These are phyloP conservation scores for Amphipoea lucens DNA, from an alignment of 2,888 invertebrate species.

Conservation along the genomic window DNA sequence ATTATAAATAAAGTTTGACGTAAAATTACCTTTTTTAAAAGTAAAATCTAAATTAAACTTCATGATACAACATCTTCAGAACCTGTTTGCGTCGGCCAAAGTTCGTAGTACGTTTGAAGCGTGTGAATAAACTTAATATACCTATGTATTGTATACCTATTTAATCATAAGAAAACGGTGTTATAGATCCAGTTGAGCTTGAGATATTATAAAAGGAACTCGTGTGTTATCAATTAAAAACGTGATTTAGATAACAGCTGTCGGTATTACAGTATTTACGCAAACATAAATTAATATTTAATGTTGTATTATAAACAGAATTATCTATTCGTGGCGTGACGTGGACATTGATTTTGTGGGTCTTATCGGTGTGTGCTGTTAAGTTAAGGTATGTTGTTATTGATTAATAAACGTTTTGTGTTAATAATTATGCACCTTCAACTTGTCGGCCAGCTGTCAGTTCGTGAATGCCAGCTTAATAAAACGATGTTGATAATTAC, in stretches of 20 bases:
- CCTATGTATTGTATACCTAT: conserved; percentile 25
- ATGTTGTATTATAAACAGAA: conserved; percentile 20
- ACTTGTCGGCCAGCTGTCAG: conserved; percentile 8
- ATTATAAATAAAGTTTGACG: neutral
- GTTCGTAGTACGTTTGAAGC: conserved; percentile 21
- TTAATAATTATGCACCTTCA: conserved; percentile 35
- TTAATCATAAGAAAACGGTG: conserved; percentile 38
- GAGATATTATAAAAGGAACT: conserved; percentile 52
- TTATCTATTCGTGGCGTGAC: conserved; percentile 43
- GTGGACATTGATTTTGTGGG: conserved; percentile 48
- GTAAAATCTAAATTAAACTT: conserved; percentile 18
- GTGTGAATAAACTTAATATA: conserved; percentile 35
- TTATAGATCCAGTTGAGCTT: conserved; percentile 60
- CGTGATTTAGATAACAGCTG: conserved; percentile 34
- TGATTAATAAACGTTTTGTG: conserved; percentile 28
- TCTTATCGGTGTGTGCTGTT: conserved; percentile 21
- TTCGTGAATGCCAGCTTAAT: conserved; percentile 33
- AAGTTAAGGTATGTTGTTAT: conserved; percentile 39
- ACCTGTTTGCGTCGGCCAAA: conserved; percentile 26
- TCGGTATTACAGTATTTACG: conserved; percentile 20
- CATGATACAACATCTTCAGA: neutral
- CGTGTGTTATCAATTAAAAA: conserved; percentile 59
- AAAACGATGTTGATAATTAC: conserved; percentile 47
- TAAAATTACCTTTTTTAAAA: neutral
- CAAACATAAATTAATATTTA: conserved; percentile 31